phyloP scores from a whole-genome alignment of 2,888 invertebrate species.

The Sminthurinus aureus region DNA sequence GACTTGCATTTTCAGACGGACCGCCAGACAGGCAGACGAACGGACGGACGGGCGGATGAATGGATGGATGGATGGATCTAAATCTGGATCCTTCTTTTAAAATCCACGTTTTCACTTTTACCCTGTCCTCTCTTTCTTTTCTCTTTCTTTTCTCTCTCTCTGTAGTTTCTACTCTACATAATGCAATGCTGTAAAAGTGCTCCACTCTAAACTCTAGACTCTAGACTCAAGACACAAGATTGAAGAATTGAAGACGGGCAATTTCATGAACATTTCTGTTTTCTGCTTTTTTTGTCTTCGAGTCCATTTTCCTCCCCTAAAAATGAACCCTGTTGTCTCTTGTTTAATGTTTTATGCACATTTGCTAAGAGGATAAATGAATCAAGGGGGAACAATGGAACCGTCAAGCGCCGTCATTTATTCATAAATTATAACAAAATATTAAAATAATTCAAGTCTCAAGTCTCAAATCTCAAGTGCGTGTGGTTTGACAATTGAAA shows the following conservation, averaged over 20 bases:
- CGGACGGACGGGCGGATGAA: not conserved
- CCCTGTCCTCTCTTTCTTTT: not conserved
- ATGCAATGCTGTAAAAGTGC: not conserved
- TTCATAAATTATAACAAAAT: no score
- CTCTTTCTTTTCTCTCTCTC: not conserved
- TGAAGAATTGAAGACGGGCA: no score
- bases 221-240: not conserved
- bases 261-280: no score
- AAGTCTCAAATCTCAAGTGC: no score
- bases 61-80: not conserved
- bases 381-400: no score
- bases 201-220: not conserved
- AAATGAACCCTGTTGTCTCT: not conserved
- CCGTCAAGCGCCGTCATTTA: no score
- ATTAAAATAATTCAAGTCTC: no score
- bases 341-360: conserved; percentile 1
- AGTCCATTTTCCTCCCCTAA: not conserved
- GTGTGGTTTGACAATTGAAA: no score
- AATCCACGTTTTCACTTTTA: not conserved
- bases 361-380: not conserved
- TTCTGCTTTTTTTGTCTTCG: no score
- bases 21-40: not conserved
- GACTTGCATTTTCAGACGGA: not conserved
- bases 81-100: not conserved
- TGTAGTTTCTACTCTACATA: not conserved